These are phyloP conservation scores for Deilephila elpenor DNA, from an alignment of 2,888 invertebrate genomes.

Conservation along the genomic window DNA sequence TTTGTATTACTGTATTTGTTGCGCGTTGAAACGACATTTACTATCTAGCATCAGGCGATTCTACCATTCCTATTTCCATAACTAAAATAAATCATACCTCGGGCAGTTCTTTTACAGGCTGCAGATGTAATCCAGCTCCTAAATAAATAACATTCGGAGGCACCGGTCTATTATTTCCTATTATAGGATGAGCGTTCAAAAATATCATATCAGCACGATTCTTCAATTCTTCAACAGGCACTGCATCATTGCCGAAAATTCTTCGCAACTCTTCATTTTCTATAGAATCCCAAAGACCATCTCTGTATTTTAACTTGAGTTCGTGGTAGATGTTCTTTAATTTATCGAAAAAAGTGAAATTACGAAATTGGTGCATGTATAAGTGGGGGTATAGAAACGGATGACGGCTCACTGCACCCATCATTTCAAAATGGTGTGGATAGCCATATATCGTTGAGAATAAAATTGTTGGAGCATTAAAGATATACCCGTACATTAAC, in stretches of 20 bases:
- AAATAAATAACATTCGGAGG: conserved; percentile 21
- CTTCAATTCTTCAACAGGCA: conserved; percentile 16
- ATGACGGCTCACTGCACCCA: conserved; percentile 25
- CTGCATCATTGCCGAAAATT: conserved; percentile 3
- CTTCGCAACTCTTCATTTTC: neutral
- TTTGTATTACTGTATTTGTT: neutral
- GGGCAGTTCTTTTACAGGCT: conserved; percentile 19
- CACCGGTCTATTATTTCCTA: conserved; percentile 20
- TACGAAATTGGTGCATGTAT: conserved; percentile 5
- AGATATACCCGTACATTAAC: conserved; percentile 15
- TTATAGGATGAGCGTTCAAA: conserved; percentile 17
- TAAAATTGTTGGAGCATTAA: conserved; percentile 28
- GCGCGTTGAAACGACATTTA: neutral
- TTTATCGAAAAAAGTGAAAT: conserved; percentile 13
- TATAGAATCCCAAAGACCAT: neutral
- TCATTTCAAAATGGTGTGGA: conserved; percentile 14
- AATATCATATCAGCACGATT: conserved; percentile 3
- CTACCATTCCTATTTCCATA: too few relatives aligned
- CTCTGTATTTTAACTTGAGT: neutral
- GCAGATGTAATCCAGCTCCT: conserved; percentile 13
- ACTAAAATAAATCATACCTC: neutral
- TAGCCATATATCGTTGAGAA: conserved; percentile 22
- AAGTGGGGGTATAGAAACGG: conserved; percentile 18
- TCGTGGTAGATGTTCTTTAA: neutral
- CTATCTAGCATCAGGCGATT: neutral